phyloP scores from a whole-genome alignment of 1,140 invertebrate species.

The Cyclina sinensis region DNA sequence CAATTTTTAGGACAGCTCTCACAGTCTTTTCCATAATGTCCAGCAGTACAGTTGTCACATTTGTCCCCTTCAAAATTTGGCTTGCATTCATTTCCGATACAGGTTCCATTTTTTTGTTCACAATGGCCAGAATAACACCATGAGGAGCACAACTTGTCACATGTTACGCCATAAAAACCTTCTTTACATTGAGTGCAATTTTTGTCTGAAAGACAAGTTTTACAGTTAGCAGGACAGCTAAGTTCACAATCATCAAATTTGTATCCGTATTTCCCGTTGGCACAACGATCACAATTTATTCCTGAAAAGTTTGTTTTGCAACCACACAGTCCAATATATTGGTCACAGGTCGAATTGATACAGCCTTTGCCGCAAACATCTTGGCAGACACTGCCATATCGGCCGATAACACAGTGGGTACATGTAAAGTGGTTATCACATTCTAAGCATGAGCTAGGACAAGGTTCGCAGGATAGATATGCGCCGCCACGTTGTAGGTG shows the following conservation, averaged over 20 bases:
- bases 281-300: neutral
- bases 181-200: neutral
- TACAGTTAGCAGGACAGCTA: conserved; percentile 3
- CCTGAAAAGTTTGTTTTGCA: neutral
- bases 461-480: neutral
- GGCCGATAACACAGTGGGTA: neutral
- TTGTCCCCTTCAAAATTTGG: neutral
- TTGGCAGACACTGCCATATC: neutral
- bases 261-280: neutral
- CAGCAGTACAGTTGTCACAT: neutral
- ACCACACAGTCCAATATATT: neutral
- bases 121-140: neutral
- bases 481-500: no score
- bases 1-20: neutral
- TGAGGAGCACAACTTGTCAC: neutral
- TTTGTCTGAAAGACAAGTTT: neutral
- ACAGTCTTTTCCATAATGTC: neutral
- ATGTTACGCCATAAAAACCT: neutral
- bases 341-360: neutral
- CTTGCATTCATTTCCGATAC: neutral
- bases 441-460: neutral
- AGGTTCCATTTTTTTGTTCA: neutral
- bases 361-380: neutral
- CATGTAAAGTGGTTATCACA: neutral
- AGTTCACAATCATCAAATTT: neutral